Evolutionary conservation across 2,797 vertebrate genomes (phyloP).

Genomic region (Knipowitschia caucasica): DNA sequence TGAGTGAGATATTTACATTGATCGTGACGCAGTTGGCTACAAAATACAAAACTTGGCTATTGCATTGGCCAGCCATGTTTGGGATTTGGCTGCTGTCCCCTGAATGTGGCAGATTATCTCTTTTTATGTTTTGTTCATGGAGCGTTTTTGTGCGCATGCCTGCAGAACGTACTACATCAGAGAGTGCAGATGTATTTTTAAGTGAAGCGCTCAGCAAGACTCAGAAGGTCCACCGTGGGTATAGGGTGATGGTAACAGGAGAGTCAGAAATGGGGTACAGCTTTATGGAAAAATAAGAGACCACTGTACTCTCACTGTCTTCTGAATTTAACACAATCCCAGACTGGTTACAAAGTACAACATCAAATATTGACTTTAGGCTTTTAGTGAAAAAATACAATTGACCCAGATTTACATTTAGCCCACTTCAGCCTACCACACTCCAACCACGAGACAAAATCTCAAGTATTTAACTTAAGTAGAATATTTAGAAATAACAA

Average conservation of each 20-base stretch:
- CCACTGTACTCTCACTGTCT: not conserved
- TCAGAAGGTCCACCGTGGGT: constrained; percentile 48
- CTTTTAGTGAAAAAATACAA: not conserved
- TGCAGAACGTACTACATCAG: constrained; percentile 42
- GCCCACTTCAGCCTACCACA: not conserved
- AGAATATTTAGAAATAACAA: not conserved
- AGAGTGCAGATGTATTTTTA: constrained; percentile 49
- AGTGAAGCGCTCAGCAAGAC: constrained; percentile 58
- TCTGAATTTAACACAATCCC: not conserved
- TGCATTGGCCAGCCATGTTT: constrained; percentile 46
- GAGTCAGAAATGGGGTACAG: constrained; percentile 10
- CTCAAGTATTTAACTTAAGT: not conserved
- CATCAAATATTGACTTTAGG: not conserved
- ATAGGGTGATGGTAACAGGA: constrained; percentile 34
- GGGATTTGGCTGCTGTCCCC: constrained; percentile 55
- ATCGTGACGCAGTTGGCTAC: constrained; percentile 56
- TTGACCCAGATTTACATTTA: not conserved
- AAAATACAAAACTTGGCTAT: constrained; percentile 51
- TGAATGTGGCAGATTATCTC: constrained; percentile 19
- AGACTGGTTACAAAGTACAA: not conserved
- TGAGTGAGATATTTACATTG: constrained; percentile 60
- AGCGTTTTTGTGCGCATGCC: constrained; percentile 56
- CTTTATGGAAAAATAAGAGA: constrained; percentile 4
- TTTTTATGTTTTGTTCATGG: constrained; percentile 23
- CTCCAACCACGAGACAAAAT: not conserved